Percentiles rank a stretch among this genome's conserved stretches.
phyloP scores from a whole-genome alignment of 2,888 invertebrate genomes.

The Leptinotarsa juncta region DNA sequence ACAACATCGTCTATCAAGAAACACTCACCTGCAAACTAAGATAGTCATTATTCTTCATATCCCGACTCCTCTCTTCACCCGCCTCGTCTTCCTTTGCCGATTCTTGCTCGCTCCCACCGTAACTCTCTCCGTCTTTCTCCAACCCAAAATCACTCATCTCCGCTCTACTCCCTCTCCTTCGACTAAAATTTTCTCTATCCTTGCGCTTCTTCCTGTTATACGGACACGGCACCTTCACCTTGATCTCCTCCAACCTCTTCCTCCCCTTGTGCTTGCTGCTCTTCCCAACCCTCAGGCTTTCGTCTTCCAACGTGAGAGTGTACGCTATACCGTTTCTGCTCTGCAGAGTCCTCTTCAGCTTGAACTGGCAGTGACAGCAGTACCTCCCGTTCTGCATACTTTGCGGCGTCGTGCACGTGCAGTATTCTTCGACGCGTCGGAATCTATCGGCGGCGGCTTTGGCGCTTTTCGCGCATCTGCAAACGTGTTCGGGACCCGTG shows the following conservation, averaged over 20 bases:
- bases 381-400: constrained; percentile 36
- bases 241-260: constrained; percentile 53
- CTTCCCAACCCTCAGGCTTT: constrained; percentile 31
- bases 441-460: constrained; percentile 22
- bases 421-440: constrained; percentile 44
- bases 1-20: constrained; percentile 26
- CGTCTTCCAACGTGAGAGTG: constrained; percentile 62
- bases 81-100: neutral
- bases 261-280: constrained; percentile 39
- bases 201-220: constrained; percentile 46
- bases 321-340: constrained; percentile 65
- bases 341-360: constrained; percentile 50
- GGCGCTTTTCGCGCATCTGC: constrained; percentile 10
- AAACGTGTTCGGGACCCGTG: constrained; percentile 41
- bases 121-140: constrained; percentile 13
- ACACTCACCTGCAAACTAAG: constrained; percentile 50
- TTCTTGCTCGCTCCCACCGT: neutral
- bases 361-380: constrained; percentile 53
- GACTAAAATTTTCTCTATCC: constrained; percentile 43
- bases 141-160: constrained; percentile 24
- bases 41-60: constrained; percentile 27
- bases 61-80: constrained; percentile 15
- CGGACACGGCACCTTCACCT: constrained; percentile 52
- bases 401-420: constrained; percentile 44
- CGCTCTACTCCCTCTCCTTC: constrained; percentile 24